Evolutionary conservation across 2,888 invertebrate genomes (phyloP).

Genomic region (Oligia latruncula): DNA sequence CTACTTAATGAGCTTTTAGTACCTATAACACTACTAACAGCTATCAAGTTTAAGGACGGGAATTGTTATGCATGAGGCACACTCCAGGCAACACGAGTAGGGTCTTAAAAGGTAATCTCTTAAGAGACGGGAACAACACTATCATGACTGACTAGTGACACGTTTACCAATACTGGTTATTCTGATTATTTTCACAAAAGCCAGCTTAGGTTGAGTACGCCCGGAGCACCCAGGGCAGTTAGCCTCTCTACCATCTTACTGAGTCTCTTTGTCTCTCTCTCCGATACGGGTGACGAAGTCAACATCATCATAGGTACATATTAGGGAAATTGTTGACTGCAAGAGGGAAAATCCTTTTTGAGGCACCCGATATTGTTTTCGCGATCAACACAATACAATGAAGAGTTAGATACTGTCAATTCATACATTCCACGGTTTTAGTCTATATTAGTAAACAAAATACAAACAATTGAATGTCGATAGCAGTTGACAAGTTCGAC

Average conservation of each 20-base stretch:
- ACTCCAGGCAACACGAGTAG: not conserved
- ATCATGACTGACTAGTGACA: not conserved
- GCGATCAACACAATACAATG: conserved; percentile 1
- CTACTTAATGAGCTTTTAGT: too few species aligned
- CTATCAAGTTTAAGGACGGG: not conserved
- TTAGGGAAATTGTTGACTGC: not conserved
- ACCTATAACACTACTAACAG: not conserved
- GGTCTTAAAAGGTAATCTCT: not conserved
- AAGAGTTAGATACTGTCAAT: conserved; percentile 24
- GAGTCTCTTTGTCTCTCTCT: not conserved
- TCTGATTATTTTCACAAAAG: not conserved
- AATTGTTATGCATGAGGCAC: not conserved
- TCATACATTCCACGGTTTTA: conserved; percentile 28
- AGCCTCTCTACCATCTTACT: not conserved
- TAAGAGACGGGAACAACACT: not conserved
- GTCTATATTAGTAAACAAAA: conserved; percentile 31
- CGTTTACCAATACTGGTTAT: not conserved
- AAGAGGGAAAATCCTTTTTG: not conserved
- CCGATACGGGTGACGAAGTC: not conserved
- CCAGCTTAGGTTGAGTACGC: not conserved
- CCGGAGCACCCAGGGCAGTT: not conserved
- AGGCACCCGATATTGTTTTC: not conserved
- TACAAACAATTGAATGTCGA: conserved; percentile 35
- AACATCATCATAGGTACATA: not conserved
- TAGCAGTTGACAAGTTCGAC: conserved; percentile 32